Conservation (phyloP, 2,888 invertebrate species). For the Apantesis nais region DNA sequence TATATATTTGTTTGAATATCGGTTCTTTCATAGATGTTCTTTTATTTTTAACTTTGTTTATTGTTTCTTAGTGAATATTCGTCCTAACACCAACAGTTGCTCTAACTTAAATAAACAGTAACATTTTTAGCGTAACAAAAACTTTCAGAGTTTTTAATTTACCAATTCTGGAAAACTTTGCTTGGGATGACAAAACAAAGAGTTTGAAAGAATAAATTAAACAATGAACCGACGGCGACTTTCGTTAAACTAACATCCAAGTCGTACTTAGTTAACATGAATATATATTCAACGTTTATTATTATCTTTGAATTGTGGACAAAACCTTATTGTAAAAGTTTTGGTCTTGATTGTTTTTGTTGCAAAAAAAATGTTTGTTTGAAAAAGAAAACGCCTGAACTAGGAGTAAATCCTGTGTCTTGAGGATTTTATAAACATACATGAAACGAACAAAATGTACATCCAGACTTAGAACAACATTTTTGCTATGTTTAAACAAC, state of each 20-base stretch:
- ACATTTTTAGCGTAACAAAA: constrained; percentile 11
- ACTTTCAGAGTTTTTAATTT: constrained; percentile 31
- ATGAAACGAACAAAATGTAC: too few relatives aligned
- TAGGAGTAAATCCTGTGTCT: too few relatives aligned
- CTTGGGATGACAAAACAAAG: constrained; percentile 43
- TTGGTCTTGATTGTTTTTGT: constrained; percentile 11
- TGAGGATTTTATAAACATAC: too few relatives aligned
- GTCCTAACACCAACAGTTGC: constrained; percentile 1
- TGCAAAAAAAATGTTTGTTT: too few relatives aligned
- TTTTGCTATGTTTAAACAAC: too few relatives aligned
- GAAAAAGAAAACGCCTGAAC: too few relatives aligned
- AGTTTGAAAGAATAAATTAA: constrained; percentile 51
- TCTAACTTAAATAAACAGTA: constrained; percentile 11
- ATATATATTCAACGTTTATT: constrained; percentile 30
- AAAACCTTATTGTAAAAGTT: constrained; percentile 1
- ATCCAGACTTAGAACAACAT: too few relatives aligned
- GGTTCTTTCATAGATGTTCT: not conserved
- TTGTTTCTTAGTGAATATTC: not conserved
- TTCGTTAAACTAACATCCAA: constrained; percentile 31
- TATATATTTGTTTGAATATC: not conserved
- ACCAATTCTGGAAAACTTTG: constrained; percentile 28
- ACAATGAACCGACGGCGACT: constrained; percentile 33
- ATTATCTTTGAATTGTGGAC: constrained; percentile 31
- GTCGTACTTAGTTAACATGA: constrained; percentile 27
- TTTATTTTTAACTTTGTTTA: not conserved